Percentiles rank a stretch among this genome's conserved stretches.
phyloP scores from a whole-genome alignment of 2,888 invertebrate species.

The Caenorhabditis drosophilae region DNA sequence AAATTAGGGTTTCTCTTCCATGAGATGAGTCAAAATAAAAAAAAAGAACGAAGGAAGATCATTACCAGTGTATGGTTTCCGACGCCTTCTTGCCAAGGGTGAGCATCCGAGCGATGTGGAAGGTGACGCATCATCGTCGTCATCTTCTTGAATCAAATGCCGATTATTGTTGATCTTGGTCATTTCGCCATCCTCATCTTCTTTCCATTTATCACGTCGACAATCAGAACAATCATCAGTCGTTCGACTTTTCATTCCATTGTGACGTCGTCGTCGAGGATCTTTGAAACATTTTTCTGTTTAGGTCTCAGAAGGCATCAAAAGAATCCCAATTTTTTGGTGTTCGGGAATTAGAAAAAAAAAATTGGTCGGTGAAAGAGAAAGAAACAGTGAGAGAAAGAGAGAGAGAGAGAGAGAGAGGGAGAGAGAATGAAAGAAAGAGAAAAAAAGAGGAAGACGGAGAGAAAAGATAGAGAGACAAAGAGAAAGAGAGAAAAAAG shows the following conservation, averaged over 20 bases:
- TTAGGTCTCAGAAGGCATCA: too few species aligned
- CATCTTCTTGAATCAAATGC: too few species aligned
- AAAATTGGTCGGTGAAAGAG: conserved; percentile 5
- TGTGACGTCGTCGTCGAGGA: too few species aligned
- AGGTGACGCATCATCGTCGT: conserved; percentile 8
- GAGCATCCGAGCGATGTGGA: conserved; percentile 26
- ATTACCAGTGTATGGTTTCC: conserved; percentile 5
- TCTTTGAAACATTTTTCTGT: too few species aligned
- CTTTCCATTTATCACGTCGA: too few species aligned
- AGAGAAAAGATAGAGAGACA: too few species aligned
- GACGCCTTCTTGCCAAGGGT: conserved; percentile 17
- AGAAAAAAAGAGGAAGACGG: conserved; percentile 2
- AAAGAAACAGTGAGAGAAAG: conserved; percentile 10
- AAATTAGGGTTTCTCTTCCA: background rate
- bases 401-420: conserved; percentile 13
- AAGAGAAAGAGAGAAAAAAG: too few species aligned
- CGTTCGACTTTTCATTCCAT: too few species aligned
- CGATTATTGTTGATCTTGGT: too few species aligned
- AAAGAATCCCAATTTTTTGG: too few species aligned
- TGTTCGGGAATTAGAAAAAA: conserved; percentile 27
- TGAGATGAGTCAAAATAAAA: conserved; percentile 5
- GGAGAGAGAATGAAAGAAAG: conserved; percentile 10
- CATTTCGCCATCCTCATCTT: too few species aligned
- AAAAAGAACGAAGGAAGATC: conserved; percentile 5
- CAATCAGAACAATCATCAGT: too few species aligned